Conservation (phyloP, 2,113 vertebrate species). For the Ctenomys sociabilis region DNA sequence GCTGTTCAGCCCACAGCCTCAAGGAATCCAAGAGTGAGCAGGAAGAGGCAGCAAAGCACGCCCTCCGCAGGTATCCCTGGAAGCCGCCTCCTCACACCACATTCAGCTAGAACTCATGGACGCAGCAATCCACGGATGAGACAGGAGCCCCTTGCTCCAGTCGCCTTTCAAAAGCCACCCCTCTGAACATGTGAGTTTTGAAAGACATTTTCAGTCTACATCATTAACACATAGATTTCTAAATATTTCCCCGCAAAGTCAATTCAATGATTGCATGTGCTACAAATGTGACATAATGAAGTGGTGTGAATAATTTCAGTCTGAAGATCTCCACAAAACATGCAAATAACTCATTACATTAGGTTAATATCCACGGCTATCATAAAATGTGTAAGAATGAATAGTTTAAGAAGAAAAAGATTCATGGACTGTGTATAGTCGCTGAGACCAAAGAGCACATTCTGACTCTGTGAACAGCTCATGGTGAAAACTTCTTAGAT, state of each 20-base stretch:
- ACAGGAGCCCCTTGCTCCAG: neutral
- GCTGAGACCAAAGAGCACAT: neutral
- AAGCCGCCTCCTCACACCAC: no score
- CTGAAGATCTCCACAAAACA: neutral
- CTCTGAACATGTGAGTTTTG: neutral
- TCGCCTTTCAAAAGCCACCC: neutral
- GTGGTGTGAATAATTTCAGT: neutral
- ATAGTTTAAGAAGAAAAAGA: neutral
- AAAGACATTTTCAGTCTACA: neutral
- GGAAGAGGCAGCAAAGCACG: neutral
- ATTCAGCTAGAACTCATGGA: neutral
- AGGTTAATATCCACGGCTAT: neutral
- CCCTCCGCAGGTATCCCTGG: neutral
- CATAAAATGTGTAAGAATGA: neutral
- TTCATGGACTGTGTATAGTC: neutral
- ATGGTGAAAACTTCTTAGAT: neutral
- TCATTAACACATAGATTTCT: neutral
- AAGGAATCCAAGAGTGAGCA: neutral
- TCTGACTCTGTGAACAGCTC: neutral
- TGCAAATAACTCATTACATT: neutral
- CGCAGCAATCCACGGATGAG: neutral
- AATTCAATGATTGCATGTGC: neutral
- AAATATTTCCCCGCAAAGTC: neutral
- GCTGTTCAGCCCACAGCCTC: no score
- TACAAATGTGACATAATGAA: neutral